Percentiles rank a stretch among this genome's conserved stretches.
Evolutionary conservation across 2,888 invertebrate genomes (phyloP).

Genomic region (Ellobium chinense): DNA sequence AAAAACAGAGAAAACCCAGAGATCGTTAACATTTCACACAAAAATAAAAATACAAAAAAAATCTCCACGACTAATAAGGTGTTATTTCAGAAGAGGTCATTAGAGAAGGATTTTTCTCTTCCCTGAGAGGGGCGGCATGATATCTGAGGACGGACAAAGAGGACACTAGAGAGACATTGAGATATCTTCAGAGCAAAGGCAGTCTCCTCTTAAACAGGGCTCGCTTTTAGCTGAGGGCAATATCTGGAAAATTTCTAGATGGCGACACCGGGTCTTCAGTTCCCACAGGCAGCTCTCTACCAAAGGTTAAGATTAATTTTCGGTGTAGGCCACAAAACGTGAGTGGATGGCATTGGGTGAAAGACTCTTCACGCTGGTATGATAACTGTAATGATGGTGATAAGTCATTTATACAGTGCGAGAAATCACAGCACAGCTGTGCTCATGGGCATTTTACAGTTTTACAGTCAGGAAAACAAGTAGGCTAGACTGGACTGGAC

Average conservation of each 20-base stretch:
- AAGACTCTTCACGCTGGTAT: too few relatives aligned
- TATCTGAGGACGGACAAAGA: not conserved
- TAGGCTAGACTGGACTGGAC: too few relatives aligned
- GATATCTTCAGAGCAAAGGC: not conserved
- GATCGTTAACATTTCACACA: too few relatives aligned
- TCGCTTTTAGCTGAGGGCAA: conserved; percentile 7
- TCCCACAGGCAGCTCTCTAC: not conserved
- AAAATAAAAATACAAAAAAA: not conserved
- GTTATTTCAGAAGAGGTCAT: conserved; percentile 18
- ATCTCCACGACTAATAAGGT: conserved; percentile 4
- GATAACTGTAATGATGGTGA: too few relatives aligned
- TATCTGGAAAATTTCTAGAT: not conserved
- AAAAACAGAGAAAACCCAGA: too few relatives aligned
- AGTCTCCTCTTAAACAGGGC: not conserved
- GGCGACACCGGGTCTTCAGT: not conserved
- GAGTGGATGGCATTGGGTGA: not conserved
- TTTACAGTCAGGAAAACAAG: too few relatives aligned
- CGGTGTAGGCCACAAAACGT: not conserved
- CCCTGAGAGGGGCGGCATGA: not conserved
- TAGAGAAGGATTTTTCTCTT: conserved; percentile 3
- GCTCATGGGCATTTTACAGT: too few relatives aligned
- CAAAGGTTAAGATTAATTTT: not conserved
- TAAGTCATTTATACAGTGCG: too few relatives aligned
- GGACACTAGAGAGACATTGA: not conserved
- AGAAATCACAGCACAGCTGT: too few relatives aligned